Percentiles rank a stretch among this genome's conserved stretches.
Evolutionary conservation across 1,140 invertebrate species (phyloP).

Genomic region (Apis dorsata): DNA sequence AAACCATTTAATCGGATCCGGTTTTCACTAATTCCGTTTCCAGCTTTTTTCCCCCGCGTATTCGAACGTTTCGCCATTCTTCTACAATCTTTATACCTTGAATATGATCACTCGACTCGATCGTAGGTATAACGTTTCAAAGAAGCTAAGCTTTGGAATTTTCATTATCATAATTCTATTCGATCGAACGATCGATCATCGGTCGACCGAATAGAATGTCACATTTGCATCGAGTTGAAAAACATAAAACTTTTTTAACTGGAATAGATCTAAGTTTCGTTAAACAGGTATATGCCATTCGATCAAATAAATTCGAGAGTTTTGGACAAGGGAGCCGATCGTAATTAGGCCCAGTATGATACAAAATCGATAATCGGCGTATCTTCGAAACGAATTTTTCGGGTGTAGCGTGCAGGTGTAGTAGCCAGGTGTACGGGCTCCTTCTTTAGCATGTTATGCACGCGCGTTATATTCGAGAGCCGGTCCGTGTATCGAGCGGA

Average conservation of each 20-base stretch:
- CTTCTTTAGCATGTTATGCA: slow-evolving; percentile 8
- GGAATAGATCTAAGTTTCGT: too few relatives aligned
- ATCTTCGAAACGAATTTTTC: slow-evolving; percentile 34
- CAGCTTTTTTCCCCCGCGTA: too few relatives aligned
- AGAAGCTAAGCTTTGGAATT: not conserved
- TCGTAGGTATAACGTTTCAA: too few relatives aligned
- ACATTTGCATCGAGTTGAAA: too few relatives aligned
- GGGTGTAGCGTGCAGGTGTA: slow-evolving; percentile 6
- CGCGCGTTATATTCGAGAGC: slow-evolving; percentile 18
- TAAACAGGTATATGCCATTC: not conserved
- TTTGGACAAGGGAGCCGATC: not conserved
- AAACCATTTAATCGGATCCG: too few relatives aligned
- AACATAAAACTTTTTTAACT: too few relatives aligned
- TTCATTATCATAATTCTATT: not conserved
- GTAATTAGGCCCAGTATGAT: not conserved
- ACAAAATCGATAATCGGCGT: slow-evolving; percentile 42
- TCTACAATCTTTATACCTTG: too few relatives aligned
- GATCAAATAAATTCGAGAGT: not conserved
- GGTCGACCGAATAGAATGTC: too few relatives aligned
- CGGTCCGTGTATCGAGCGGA: slow-evolving; percentile 7
- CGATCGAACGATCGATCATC: too few relatives aligned
- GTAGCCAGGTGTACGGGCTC: slow-evolving; percentile 12
- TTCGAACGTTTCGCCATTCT: too few relatives aligned
- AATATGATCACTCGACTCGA: too few relatives aligned
- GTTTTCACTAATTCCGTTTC: too few relatives aligned